phyloP scores from a whole-genome alignment of 2,888 invertebrate species.

The Amphipoea lucens region DNA sequence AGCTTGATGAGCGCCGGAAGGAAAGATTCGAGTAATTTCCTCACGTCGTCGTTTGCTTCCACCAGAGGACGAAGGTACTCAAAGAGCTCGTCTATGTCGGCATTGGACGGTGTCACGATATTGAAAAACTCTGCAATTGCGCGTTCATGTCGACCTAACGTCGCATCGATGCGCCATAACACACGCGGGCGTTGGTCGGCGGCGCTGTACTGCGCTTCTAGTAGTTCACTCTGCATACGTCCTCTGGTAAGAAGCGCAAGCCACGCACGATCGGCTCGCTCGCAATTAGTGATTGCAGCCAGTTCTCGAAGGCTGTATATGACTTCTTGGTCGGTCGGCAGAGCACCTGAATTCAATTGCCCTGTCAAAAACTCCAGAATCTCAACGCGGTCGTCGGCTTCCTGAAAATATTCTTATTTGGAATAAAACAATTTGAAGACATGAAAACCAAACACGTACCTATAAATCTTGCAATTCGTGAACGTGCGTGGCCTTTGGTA shows the following conservation, averaged over 20 bases:
- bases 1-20: constrained; percentile 75
- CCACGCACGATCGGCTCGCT: constrained; percentile 84
- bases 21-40: constrained; percentile 67
- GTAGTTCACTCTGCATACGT: constrained; percentile 71
- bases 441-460: not conserved
- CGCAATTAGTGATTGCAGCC: constrained; percentile 73
- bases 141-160: constrained; percentile 71
- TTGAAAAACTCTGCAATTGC: constrained; percentile 79
- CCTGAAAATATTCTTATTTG: constrained; percentile 72
- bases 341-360: constrained; percentile 80
- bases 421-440: constrained; percentile 2
- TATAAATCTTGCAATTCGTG: not conserved
- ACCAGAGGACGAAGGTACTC: constrained; percentile 77
- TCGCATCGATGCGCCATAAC: constrained; percentile 77
- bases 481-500: not conserved
- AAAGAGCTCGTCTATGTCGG: constrained; percentile 83
- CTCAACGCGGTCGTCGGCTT: constrained; percentile 79
- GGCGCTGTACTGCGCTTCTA: constrained; percentile 64
- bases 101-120: constrained; percentile 75
- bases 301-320: constrained; percentile 75
- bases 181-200: constrained; percentile 76
- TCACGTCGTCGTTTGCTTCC: constrained; percentile 67
- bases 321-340: constrained; percentile 82
- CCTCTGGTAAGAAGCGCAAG: constrained; percentile 73
- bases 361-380: constrained; percentile 84